A percentile compares a stretch with the other conserved stretches of the same genome.
Evolutionary conservation across 2,888 invertebrate genomes (phyloP).

Genomic region (Mayetiola destructor): DNA sequence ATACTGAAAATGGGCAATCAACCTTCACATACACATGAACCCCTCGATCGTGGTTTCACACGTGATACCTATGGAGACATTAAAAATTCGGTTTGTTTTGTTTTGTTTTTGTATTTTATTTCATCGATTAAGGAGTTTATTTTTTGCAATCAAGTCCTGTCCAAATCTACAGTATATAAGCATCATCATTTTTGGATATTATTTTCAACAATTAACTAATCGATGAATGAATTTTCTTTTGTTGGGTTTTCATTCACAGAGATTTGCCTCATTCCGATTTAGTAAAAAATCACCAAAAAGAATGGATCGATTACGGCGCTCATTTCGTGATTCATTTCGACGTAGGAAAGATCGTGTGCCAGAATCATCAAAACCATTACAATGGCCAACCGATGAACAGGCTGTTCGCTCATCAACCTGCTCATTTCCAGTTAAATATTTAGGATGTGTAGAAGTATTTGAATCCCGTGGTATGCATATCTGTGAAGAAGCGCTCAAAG

Average conservation of each 20-base stretch:
- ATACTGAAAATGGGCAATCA: conserved; percentile 61
- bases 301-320: conserved; percentile 80
- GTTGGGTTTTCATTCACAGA: conserved; percentile 32
- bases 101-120: neutral
- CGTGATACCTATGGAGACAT: conserved; percentile 37
- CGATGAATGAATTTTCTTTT: conserved; percentile 11
- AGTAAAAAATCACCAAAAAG: conserved; percentile 54
- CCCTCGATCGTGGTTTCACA: conserved; percentile 52
- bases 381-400: conserved; percentile 96
- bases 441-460: conserved; percentile 98
- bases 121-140: neutral
- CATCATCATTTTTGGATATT: neutral
- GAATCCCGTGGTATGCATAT: conserved; percentile 99
- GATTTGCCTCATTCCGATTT: conserved; percentile 39
- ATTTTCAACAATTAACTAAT: conserved; percentile 9
- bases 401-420: conserved; percentile 93
- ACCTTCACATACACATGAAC: conserved; percentile 68
- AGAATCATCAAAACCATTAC: conserved; percentile 90
- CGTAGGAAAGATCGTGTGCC: conserved; percentile 77
- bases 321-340: conserved; percentile 87
- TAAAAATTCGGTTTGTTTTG: conserved; percentile 35
- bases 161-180: neutral
- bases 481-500: conserved; percentile 97
- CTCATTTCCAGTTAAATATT: conserved; percentile 94
- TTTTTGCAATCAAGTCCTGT: neutral